Conservation (phyloP, 1,140 invertebrate genomes). For the Leguminivora glycinivorella region DNA sequence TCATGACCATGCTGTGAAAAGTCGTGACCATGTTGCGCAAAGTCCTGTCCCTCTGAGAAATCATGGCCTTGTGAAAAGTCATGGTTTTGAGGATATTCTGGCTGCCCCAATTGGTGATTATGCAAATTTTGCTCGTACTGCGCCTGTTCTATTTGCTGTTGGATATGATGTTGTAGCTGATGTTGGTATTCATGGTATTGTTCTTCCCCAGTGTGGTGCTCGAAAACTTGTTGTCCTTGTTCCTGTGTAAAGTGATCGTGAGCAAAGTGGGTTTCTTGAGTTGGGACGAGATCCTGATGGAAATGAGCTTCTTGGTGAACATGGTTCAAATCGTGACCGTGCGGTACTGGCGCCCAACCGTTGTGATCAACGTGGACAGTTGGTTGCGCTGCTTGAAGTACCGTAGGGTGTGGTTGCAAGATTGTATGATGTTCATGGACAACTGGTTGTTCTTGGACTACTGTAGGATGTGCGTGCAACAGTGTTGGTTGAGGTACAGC, state of each 20-base stretch:
- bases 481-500: background rate
- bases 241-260: constrained; percentile 61
- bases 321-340: constrained; percentile 44
- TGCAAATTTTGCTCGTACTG: constrained; percentile 62
- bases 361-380: constrained; percentile 53
- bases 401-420: constrained; percentile 40
- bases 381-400: constrained; percentile 49
- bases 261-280: constrained; percentile 1
- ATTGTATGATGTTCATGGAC: constrained; percentile 36
- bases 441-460: constrained; percentile 40
- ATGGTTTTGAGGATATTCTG: constrained; percentile 42
- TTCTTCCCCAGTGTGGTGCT: constrained; percentile 58
- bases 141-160: constrained; percentile 67
- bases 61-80: constrained; percentile 40
- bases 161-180: constrained; percentile 65
- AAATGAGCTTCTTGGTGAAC: constrained; percentile 45
- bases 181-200: constrained; percentile 62
- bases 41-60: constrained; percentile 30
- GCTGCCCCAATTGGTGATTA: constrained; percentile 51
- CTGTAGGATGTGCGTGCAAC: constrained; percentile 34
- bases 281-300: constrained; percentile 39
- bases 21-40: constrained; percentile 34
- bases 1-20: constrained; percentile 39
- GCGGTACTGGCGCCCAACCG: constrained; percentile 66
- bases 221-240: constrained; percentile 62